Base-by-base conservation (phyloP, 2,797 vertebrate species). In the Betta splendens region DNA sequence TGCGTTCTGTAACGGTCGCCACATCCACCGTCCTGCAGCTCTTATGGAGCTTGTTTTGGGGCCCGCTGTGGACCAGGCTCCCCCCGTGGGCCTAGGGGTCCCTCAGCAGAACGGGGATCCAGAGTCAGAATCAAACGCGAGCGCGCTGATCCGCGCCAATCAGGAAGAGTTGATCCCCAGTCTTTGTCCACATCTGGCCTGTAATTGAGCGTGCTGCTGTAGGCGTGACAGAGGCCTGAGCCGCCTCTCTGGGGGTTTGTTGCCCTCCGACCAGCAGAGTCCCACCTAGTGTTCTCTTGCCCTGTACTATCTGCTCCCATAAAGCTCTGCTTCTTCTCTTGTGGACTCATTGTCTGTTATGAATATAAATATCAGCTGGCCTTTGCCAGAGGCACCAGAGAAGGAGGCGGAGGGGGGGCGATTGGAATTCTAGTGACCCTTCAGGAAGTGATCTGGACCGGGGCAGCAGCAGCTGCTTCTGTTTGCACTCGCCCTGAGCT, bases 361-460 rank as follows among this genome's bases (percentile, higher is more conserved):
- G 79, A 86, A 81, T 85, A 75, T 74, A 87, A 88, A 87, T 79
- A 83, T 74, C 26, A 26, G 39, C 56, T 46, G 18, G 42, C 31
- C 9, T 73, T 73, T 57, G 33, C 72, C 85, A 87, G 80, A 81
- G 81, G 77, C 73, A 75, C 9, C 50, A 54, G 56, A 3, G 55
- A 47, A 22, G 48, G 55, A 26, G 40, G 40, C 17, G 49, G 52
- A 42, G 49, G 45, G 42, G 20, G 8, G 35, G 26, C 74, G 55
- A 82, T 70, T 85, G 59, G 79, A 83, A 74, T 85, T 70, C 63
- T 67, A 49, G 44, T 39, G 56, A 86, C 73, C 55, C 56, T 77
- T 66, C 79, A 81, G 75, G 74, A 82, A 83, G 80, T 84, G 76
- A 87, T 87, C 68, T 78, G 70, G 69, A 66, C 66, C 20, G 5